These are phyloP conservation scores for Sitobion miscanthi DNA, from an alignment of 1,140 invertebrate species.

Conservation along the genomic window DNA sequence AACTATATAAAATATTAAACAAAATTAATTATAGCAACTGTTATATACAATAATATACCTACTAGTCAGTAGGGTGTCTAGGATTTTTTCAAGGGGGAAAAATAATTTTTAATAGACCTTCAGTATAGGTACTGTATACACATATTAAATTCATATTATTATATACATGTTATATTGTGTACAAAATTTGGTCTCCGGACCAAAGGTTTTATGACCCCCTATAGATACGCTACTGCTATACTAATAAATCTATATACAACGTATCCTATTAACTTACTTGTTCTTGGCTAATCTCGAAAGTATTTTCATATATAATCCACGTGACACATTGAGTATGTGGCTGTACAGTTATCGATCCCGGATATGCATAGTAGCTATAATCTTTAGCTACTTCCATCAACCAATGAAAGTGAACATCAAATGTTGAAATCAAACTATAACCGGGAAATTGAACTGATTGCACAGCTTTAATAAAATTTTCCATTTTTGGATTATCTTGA, in stretches of 20 bases:
- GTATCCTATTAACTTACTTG: conserved; percentile 29
- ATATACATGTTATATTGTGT: too few species aligned
- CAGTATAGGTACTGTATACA: too few species aligned
- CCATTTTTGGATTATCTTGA: background rate
- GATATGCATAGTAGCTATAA: background rate
- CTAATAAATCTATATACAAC: background rate
- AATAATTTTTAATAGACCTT: too few species aligned
- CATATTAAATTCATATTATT: too few species aligned
- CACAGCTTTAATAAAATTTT: background rate
- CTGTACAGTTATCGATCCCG: background rate
- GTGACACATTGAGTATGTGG: conserved; percentile 19
- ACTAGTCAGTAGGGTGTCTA: background rate
- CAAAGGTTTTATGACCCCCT: too few species aligned
- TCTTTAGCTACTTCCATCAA: background rate
- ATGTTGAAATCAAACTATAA: background rate
- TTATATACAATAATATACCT: background rate
- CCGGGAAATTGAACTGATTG: background rate
- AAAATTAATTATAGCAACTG: background rate
- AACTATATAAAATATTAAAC: conserved; percentile 14
- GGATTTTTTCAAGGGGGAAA: too few species aligned
- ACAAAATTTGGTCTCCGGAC: too few species aligned
- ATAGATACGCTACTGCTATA: too few species aligned
- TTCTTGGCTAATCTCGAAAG: background rate
- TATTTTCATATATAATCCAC: background rate
- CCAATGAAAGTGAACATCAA: background rate